These are phyloP conservation scores for Bubo blakistoni DNA, from an alignment of 2,113 vertebrate genomes.

Conservation along the genomic window DNA sequence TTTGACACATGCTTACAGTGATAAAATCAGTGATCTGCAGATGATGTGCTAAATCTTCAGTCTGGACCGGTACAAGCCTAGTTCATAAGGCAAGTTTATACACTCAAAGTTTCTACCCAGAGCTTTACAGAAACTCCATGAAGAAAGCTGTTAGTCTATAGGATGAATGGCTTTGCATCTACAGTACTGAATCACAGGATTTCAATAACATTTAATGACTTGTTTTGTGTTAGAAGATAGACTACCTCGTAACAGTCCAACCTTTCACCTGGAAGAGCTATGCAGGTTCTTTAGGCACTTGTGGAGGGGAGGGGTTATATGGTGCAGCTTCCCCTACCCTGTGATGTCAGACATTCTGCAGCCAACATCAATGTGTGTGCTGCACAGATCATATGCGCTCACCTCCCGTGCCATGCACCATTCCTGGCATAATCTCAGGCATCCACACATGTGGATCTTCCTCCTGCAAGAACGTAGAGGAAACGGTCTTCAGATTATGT, in stretches of 20 bases:
- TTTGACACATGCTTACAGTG: neutral
- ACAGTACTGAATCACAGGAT: neutral
- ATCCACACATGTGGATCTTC: neutral
- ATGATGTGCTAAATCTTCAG: neutral
- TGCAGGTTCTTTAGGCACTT: neutral
- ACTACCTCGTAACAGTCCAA: neutral
- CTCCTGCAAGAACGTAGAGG: neutral
- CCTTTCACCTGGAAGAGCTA: neutral
- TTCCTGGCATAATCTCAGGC: neutral
- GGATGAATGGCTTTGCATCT: neutral
- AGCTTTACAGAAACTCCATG: neutral
- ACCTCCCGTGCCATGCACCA: accelerated
- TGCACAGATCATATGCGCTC: accelerated
- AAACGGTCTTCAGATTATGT: neutral
- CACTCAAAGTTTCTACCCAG: neutral
- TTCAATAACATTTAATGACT: neutral
- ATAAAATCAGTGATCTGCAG: neutral
- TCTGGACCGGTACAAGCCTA: neutral
- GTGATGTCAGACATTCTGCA: neutral
- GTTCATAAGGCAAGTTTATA: neutral
- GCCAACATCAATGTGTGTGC: neutral
- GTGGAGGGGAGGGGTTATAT: accelerated
- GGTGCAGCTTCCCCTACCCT: neutral
- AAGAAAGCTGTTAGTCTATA: neutral
- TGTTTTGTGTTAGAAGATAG: neutral